Evolutionary conservation across 2,888 invertebrate genomes (phyloP), one percentile per base, ranked within the genome.

Genomic region (Chironomus tentans): DNA sequence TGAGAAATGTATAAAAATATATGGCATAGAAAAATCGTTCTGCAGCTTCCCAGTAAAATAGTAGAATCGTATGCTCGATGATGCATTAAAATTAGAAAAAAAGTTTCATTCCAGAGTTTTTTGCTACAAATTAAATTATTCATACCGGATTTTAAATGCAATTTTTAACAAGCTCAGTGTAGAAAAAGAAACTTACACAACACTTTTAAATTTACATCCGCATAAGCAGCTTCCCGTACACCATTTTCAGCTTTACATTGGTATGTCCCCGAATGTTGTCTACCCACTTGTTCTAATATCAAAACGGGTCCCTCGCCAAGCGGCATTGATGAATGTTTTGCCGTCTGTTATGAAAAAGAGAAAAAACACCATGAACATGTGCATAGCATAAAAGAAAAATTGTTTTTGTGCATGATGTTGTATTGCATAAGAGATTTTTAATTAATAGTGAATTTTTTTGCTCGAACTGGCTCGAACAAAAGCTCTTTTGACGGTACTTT

Each of bases 181-280:
- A 56, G 56, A 6, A 50, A 22, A 61, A 28, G 13, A 21, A 68
- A 82, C 86, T 85, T 82, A 87, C 86, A 87, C 79, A 86, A 82
- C 77, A 87, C 85, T 78, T 85, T 85, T 68, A 87, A 81, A 76
- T 85, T 84, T 78, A 87, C 86, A 79, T 85, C 85, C 80, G 86
- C 85, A 13, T 85, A 84, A 74, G 85, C 86, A 4, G 86, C 84
- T 77, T 85, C 85, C 48, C 86, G 86, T 7, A 87, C 86, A 18
- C 86, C 86, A 79, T 87, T 87, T 78, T 85, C 84, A 47, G 86
- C 87, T 12, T 85, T 85, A 78, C 87, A 87, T 79, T 86, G 84
- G 81, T 87, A 87, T 71, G 85, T 82, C 7, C 87, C 87, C 7
- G 86, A 85, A 78, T 86, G 85, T 79, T 85, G 85, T 78, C 86